Base-by-base conservation (phyloP, 2,888 invertebrate genomes). In the Erebia aethiops region DNA sequence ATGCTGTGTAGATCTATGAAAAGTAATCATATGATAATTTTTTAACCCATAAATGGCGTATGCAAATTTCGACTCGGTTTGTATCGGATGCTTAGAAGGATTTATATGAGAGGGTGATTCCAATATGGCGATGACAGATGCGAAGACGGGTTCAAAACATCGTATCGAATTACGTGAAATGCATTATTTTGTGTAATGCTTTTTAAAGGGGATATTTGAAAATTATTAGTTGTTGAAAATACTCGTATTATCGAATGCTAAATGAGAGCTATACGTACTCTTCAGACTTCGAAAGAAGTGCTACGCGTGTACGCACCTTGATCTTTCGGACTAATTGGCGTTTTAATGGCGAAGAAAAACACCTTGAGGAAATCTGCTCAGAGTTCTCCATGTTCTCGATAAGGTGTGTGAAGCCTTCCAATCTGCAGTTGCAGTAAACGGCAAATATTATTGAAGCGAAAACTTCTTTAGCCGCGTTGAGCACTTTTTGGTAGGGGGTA, bases 121-220 rank as follows among this genome's bases (percentile, higher is more conserved):
- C 89, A 88, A 88, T 88, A 87, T 81, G 80, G 80, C 86, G 92
- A 80, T 93, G 92, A 93, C 92, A 93, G 92, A 92, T 93, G 92
- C 83, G 77, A 77, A 81, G 81, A 82, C 76, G 79, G 76, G 76
- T 80, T 79, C 80, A 82, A 87, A 87, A 88, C 84, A 88, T 79
- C 79, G 81, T 87, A 82, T 90, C 87, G 78, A 71, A 80, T 91
- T 89, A 84, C 89, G 71, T 75, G 77, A 72, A 67, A 67, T 61
- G 49, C 60, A 61, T 67, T 67, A 67, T 67, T 61, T 52, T 61
- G 18, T 51, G 65, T 52, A 70, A 49, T 41, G 21, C 26, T 49
- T 46, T 67, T 56, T 57, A 58, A 21, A n/a, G 56, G 41, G 65
- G 58, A 16, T 16, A 49, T 67, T 35, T 66, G 56, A 66, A 57